Base-by-base conservation (phyloP, 2,113 vertebrate species). In the Cebidichthys violaceus region DNA sequence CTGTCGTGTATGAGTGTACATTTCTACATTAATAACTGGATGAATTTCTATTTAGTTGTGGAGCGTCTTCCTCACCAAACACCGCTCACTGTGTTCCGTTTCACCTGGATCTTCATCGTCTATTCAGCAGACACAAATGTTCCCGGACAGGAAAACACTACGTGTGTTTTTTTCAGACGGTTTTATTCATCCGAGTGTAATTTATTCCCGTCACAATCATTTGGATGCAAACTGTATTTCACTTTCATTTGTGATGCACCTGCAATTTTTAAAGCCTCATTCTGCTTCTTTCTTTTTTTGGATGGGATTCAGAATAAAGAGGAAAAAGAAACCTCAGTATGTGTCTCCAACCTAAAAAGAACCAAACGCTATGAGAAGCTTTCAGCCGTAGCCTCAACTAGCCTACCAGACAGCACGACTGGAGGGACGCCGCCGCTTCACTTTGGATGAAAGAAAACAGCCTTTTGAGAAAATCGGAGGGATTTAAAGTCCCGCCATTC, bases 151-250 rank as follows among this genome's bases (percentile, higher is more conserved):
- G 66, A 74, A 47, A 67, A 27, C 7, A 35, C 17, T 29, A 0
- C 57, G 29, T 47, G 10, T 54, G 24, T 55, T 50, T 72, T 50
- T 72, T 35, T 67, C 9, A 76, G 45, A 55, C 8, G 9, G 22
- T 64, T 64, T 29, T 65, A 75, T 75, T 79, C 55, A 81, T 78
- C 61, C 4, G 2, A 31, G 39, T 37, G 17, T 82, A 54, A 68
- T 86, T 78, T 75, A 87, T 82, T 87, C 18, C 35, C 39, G 57
- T 78, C 78, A 52, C 81, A 86, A 73, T 45, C 65, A 39, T 86
- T 84, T 73, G 52, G 70, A 73, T 67, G 66, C n/a, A 66, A 82
- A 82, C 52, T 39, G 29, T 41, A 45, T 62, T 86, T 62, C 33
- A 37, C 71, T 84, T 83, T 74, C 70, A 85, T 79, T 83, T 52